Conservation (phyloP, 2,113 vertebrate species). For the Sturnus vulgaris region DNA sequence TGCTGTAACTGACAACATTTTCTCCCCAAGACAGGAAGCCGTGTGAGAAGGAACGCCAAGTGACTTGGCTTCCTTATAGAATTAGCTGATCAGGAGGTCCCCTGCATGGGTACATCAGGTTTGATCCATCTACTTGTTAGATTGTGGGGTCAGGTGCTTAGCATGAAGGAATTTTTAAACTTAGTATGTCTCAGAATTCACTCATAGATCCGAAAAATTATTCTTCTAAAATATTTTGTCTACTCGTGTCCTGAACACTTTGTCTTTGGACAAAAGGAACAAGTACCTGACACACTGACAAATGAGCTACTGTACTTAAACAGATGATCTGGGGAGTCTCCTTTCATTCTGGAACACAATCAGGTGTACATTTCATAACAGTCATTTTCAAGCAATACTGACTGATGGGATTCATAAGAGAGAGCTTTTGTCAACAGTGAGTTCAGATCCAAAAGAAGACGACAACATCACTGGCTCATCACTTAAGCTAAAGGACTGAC, state of each 20-base stretch:
- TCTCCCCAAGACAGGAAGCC: background rate
- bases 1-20: background rate
- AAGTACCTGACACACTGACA: background rate
- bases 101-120: background rate
- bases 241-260: background rate
- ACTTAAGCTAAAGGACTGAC: background rate
- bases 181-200: background rate
- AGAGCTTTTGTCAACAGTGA: background rate
- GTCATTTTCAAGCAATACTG: background rate
- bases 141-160: background rate
- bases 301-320: background rate
- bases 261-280: background rate
- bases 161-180: background rate
- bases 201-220: background rate
- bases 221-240: background rate
- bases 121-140: background rate
- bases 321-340: background rate
- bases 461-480: background rate
- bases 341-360: background rate
- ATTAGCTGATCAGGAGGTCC: background rate
- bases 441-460: background rate
- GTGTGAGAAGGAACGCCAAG: fast-evolving
- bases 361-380: background rate
- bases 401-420: background rate
- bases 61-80: background rate